These are phyloP conservation scores for Falco biarmicus DNA, from an alignment of 2,797 vertebrate genomes.

Conservation along the genomic window DNA sequence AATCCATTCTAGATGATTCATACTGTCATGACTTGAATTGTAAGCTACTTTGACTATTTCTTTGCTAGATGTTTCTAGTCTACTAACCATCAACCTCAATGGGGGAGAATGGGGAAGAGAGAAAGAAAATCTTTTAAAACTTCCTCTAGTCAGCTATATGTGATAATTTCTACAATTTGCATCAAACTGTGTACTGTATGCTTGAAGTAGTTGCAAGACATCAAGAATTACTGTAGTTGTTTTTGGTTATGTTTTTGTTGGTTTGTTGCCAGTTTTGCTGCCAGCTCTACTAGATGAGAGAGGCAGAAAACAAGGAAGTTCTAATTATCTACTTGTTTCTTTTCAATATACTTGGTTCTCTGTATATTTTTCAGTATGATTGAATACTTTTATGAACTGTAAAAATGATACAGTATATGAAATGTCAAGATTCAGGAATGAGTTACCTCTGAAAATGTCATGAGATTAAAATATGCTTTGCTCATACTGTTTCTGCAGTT, in stretches of 20 bases:
- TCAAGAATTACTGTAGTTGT: background rate
- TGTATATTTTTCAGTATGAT: background rate
- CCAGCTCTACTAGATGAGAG: background rate
- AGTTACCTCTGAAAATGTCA: conserved; percentile 1
- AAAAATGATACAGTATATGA: background rate
- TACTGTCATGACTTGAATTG: background rate
- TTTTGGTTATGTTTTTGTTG: background rate
- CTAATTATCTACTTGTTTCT: background rate
- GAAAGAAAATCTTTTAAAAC: background rate
- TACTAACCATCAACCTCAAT: background rate
- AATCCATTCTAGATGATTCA: background rate
- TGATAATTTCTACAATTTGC: background rate
- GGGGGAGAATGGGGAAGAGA: background rate
- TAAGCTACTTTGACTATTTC: background rate
- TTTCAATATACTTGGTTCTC: background rate
- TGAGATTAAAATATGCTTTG: background rate
- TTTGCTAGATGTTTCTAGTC: background rate
- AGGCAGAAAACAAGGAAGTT: background rate
- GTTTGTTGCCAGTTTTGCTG: background rate
- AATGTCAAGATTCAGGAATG: background rate
- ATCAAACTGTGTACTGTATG: background rate
- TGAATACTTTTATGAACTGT: background rate
- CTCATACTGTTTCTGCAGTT: background rate
- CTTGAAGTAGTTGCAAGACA: background rate
- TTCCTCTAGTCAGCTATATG: background rate